A percentile compares a stretch with the other conserved stretches of the same genome.
Evolutionary conservation across 2,888 invertebrate species (phyloP).

Genomic region (Esperia sulphurella): DNA sequence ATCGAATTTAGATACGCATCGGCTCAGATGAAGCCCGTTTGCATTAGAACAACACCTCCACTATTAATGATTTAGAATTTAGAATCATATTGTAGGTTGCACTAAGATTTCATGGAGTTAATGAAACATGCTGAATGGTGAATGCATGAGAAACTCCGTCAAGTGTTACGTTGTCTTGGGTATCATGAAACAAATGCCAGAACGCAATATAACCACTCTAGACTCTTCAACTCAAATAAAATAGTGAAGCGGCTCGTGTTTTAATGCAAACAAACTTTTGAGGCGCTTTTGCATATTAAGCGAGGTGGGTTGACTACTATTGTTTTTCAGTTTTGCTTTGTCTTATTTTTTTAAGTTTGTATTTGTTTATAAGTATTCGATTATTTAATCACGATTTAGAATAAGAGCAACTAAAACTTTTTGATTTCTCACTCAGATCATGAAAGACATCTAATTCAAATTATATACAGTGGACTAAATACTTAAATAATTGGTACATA

Average conservation of each 20-base stretch:
- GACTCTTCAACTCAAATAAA: slow-evolving; percentile 75
- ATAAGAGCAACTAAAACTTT: slow-evolving; percentile 42
- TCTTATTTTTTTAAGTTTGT: slow-evolving; percentile 50
- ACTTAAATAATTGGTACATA: background rate
- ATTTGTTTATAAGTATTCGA: background rate
- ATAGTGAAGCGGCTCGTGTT: slow-evolving; percentile 79
- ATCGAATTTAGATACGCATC: slow-evolving; percentile 39
- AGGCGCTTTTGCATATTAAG: slow-evolving; percentile 80
- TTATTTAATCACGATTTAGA: slow-evolving; percentile 4
- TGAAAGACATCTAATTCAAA: slow-evolving; percentile 44
- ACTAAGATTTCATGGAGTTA: slow-evolving; percentile 49
- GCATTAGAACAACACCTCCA: slow-evolving; percentile 76
- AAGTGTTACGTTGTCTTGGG: slow-evolving; percentile 44
- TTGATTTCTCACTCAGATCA: slow-evolving; percentile 55
- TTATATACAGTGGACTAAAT: background rate
- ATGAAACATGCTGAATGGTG: slow-evolving; percentile 58
- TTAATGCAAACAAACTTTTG: slow-evolving; percentile 80
- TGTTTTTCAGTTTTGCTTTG: slow-evolving; percentile 75
- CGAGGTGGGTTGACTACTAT: slow-evolving; percentile 79
- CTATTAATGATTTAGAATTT: slow-evolving; percentile 31
- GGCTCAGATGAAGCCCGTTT: slow-evolving; percentile 68
- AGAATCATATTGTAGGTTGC: slow-evolving; percentile 42
- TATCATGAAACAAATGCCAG: slow-evolving; percentile 70
- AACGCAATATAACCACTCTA: slow-evolving; percentile 79
- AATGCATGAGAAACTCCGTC: slow-evolving; percentile 51